Evolutionary conservation across 2,888 invertebrate genomes (phyloP), one percentile per base, ranked within the genome.

Genomic region (Clistopyga incitator): DNA sequence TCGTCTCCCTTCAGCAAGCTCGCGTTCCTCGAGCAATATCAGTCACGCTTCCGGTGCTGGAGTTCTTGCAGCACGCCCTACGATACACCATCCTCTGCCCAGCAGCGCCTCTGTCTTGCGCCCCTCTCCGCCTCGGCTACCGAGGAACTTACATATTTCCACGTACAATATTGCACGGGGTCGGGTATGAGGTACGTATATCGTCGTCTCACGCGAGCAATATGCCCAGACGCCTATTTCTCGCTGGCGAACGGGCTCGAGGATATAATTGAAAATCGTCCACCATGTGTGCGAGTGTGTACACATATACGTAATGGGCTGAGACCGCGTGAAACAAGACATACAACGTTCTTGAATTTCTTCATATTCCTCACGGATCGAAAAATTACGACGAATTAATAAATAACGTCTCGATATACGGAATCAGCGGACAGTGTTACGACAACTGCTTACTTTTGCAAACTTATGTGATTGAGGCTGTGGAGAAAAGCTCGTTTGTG

Each of bases 161-260:
- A 87, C 87, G 87, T 87, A 86, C 85, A 86, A 87, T 86, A 87
- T 87, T 85, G 85, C 85, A 84, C 54, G 81, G 79, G 84, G 84
- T 65, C 47, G 80, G 65, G 80, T 78, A 72, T 81, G 75, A 79
- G 78, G 65, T 79, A 80, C 80, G 85, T 82, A 81, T 86, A 82
- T 82, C 84, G 84, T 54, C 76, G 78, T 78, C 84, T 84, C 76
- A 79, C 78, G 84, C 82, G 77, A 85, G 85, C 86, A 86, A 87
- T 87, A 87, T 86, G 83, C 85, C 77, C 82, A 79, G 81, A 84
- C 78, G 61, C 79, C 71, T 70, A 56, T 71, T 64, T 61, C 45
- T 47, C 72, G 50, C 23, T 42, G 45, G 78, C 42, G 74, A 74
- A 84, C 78, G 50, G 52, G 68, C 78, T 74, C 78, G 84, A 71